These are phyloP conservation scores for Eupeodes luniger DNA, from an alignment of 2,888 invertebrate species.

Conservation along the genomic window DNA sequence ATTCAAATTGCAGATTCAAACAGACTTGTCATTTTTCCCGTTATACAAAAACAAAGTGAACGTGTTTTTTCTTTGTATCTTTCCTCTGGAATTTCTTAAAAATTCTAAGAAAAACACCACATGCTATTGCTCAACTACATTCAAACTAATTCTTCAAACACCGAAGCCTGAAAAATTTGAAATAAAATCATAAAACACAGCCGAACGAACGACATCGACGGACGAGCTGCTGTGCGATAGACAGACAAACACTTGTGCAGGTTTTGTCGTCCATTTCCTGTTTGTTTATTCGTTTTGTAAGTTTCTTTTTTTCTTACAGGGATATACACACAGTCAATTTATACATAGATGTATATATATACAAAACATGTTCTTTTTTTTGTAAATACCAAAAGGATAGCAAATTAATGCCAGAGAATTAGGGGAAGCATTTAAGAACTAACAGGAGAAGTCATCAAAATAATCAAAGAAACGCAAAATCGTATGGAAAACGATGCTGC, in stretches of 20 bases:
- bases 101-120: conserved; percentile 65
- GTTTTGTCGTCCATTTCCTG: conserved; percentile 72
- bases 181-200: conserved; percentile 32
- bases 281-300: conserved; percentile 41
- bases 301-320: conserved; percentile 5
- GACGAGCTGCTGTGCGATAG: conserved; percentile 39
- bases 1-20: conserved; percentile 56
- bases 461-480: conserved; percentile 58
- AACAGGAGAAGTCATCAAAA: conserved; percentile 9
- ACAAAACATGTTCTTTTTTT: neutral
- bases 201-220: neutral
- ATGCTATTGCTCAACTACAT: conserved; percentile 33
- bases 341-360: neutral
- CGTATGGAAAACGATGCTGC: conserved; percentile 51
- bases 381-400: conserved; percentile 31
- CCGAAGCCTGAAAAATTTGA: neutral
- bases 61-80: conserved; percentile 44
- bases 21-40: conserved; percentile 37
- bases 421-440: conserved; percentile 16
- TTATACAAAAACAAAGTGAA: conserved; percentile 54
- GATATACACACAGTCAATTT: neutral
- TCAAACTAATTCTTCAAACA: conserved; percentile 11
- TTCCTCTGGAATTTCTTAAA: conserved; percentile 66
- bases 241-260: conserved; percentile 70
- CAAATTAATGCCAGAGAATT: conserved; percentile 34